Base-by-base conservation (phyloP, 2,888 invertebrate genomes). In the Anodontia alba region DNA sequence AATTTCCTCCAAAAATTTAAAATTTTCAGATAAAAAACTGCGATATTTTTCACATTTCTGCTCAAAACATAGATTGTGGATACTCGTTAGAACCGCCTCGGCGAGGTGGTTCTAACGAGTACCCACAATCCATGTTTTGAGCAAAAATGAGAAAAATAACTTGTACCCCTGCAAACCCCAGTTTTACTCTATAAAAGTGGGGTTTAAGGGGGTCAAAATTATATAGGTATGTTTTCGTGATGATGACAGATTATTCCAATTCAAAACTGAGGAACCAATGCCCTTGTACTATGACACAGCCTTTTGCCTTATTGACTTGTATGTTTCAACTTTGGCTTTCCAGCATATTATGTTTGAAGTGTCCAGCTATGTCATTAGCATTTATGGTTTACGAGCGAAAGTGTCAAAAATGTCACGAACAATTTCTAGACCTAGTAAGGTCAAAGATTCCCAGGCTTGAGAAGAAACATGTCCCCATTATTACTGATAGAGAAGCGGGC, bases 331-430 rank as follows among this genome's bases (percentile, higher is more conserved):
- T 23, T 38, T 62, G 15, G 33, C 43, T 1, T 62, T 38, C 38
- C 73, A 73, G 33, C 73, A 73, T 57, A n/a, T 23, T n/a, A 57
- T 73, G 73, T 73, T 73, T 38, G 38, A 73, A 23, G 73, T 42
- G 12, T 29, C 73, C 73, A 1, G 42, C 62, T 0, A 73, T 73
- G 2, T 62, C 29, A 1, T 17, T 62, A 2, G 73, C 73, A 8
- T 57, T 38, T 62, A 38, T 73, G 42, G 26, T 73, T 7, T 62
- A 73, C 17, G 62, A 73, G 29, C 54, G 73, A n/a, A 73, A 73
- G 29, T 73, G 57, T 62, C 73, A 74, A 42, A 67, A 66, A 43
- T 43, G 66, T 26, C 73, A 74, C 33, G 73, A 74, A 33, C 43
- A 66, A 12, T 74, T 74, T 74, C n/a, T 74, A 0, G 43, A 67